Evolutionary conservation across 2,113 vertebrate species (phyloP).

Genomic region (Canis aureus): DNA sequence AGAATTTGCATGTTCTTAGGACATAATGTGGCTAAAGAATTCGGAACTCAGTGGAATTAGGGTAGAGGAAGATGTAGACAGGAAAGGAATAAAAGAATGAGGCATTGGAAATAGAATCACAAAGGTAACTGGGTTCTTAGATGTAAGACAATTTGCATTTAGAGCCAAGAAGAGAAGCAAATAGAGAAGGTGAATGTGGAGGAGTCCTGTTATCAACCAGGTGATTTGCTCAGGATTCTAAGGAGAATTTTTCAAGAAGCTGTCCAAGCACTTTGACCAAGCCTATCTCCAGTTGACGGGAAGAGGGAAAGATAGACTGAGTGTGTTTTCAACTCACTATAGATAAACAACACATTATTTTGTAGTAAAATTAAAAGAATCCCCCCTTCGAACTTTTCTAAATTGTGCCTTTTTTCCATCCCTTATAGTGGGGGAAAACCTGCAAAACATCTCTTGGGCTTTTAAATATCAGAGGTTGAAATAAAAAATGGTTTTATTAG

Average conservation of each 20-base stretch:
- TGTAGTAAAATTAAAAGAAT: background rate
- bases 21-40: background rate
- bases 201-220: background rate
- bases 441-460: background rate
- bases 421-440: background rate
- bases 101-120: background rate
- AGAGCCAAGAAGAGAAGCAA: background rate
- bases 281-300: background rate
- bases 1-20: background rate
- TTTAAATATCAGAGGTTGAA: slow-evolving; percentile 32
- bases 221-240: background rate
- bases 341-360: background rate
- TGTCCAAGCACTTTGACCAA: background rate
- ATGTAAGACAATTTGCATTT: background rate
- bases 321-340: background rate
- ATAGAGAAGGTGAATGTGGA: background rate
- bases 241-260: background rate
- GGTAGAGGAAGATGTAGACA: background rate
- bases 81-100: background rate
- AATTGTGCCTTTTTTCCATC: background rate
- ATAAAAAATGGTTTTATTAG: background rate
- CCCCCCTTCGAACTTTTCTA: background rate
- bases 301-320: background rate
- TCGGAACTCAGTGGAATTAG: background rate
- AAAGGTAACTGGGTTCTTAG: background rate